Conservation (phyloP, 2,797 vertebrate genomes). For the Synanceia verrucosa region DNA sequence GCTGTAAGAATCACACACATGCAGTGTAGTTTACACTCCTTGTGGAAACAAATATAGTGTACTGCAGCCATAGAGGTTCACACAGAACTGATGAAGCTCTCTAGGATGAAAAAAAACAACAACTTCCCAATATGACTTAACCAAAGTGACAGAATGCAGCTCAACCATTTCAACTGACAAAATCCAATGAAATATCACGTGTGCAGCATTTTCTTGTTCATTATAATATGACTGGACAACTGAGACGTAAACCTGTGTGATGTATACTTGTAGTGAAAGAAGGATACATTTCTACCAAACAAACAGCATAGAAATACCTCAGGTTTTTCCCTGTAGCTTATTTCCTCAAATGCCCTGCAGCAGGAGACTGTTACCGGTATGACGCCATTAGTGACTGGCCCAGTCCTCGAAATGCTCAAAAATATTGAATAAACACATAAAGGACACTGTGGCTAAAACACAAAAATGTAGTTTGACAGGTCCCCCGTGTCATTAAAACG, state of each 20-base stretch:
- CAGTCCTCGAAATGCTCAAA: too few species aligned
- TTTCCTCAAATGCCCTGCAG: too few species aligned
- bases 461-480: too few species aligned
- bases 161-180: too few species aligned
- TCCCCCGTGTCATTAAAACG: too few species aligned
- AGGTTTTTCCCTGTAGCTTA: background rate
- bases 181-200: too few species aligned
- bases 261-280: background rate
- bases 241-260: background rate
- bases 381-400: too few species aligned
- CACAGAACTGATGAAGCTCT: too few species aligned
- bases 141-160: too few species aligned
- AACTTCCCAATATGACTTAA: too few species aligned
- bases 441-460: too few species aligned
- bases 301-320: background rate
- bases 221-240: background rate
- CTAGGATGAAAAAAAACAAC: background rate
- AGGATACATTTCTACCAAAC: background rate
- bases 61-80: background rate
- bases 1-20: background rate
- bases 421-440: background rate
- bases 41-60: background rate
- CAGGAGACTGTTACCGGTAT: background rate
- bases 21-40: background rate
- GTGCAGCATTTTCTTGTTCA: too few species aligned